These are phyloP conservation scores for Meles meles DNA, from an alignment of 2,113 vertebrate species.

Conservation along the genomic window DNA sequence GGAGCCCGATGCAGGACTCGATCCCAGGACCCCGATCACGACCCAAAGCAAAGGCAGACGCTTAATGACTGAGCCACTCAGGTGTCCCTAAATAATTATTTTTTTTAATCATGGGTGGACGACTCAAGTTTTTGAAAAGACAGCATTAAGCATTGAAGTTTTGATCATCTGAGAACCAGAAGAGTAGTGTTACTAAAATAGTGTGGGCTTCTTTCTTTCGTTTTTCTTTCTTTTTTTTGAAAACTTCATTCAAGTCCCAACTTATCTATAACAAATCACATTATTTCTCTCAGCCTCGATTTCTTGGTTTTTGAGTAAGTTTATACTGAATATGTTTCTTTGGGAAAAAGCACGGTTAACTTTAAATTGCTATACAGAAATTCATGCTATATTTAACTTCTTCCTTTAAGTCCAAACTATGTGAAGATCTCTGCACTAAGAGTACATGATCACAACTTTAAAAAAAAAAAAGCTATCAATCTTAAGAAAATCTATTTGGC, in stretches of 20 bases:
- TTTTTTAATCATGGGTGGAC: not conserved
- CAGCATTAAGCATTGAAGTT: not conserved
- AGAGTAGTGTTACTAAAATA: not conserved
- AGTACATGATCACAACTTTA: not conserved
- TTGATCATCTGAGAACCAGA: not conserved
- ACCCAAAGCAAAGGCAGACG: too few relatives aligned
- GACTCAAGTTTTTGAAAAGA: not conserved
- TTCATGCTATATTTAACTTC: not conserved
- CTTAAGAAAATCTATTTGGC: not conserved
- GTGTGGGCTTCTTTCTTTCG: not conserved
- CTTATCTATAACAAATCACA: not conserved
- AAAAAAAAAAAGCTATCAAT: not conserved
- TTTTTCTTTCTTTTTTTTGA: not conserved
- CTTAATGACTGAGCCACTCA: too few relatives aligned
- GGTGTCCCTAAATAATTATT: not conserved
- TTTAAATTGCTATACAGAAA: not conserved
- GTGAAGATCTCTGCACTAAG: not conserved
- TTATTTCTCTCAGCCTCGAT: not conserved
- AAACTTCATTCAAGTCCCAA: not conserved
- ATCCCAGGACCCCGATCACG: too few relatives aligned
- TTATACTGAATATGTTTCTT: not conserved
- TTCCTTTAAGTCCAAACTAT: not conserved
- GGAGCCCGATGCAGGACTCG: too few relatives aligned
- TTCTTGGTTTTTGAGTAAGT: not conserved
- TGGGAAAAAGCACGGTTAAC: not conserved